Conservation (phyloP, 2,888 invertebrate genomes). For the Drosophila nigricruria region DNA sequence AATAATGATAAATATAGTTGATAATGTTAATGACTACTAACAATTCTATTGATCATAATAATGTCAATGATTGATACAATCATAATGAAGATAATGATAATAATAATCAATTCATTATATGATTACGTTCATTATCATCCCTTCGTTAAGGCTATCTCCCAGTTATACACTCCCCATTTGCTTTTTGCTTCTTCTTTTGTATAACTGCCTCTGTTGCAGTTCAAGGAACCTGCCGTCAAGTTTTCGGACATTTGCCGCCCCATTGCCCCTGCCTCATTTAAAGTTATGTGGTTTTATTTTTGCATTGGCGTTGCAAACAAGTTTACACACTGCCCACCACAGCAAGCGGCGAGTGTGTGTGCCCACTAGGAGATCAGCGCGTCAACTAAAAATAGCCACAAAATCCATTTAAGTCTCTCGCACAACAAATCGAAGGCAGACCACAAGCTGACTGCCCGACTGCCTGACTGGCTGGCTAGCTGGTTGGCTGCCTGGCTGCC, state of each 20-base stretch:
- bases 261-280: constrained; percentile 5
- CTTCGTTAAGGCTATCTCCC: not conserved
- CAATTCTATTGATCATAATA: not conserved
- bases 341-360: constrained; percentile 1
- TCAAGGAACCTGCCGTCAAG: constrained; percentile 64
- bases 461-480: not conserved
- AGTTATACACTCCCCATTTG: not conserved
- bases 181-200: not conserved
- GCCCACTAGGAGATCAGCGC: constrained; percentile 54
- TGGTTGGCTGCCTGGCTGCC: not conserved
- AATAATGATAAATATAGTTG: not conserved
- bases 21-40: not conserved
- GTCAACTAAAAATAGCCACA: constrained; percentile 58
- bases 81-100: not conserved
- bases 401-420: constrained; percentile 57
- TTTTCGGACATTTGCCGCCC: constrained; percentile 14
- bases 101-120: not conserved
- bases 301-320: constrained; percentile 52
- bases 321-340: constrained; percentile 46
- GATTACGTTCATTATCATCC: too few relatives aligned
- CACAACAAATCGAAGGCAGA: constrained; percentile 51
- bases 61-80: not conserved
- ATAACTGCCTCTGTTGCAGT: constrained; percentile 4
- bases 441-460: constrained; percentile 43
- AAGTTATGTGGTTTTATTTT: constrained; percentile 24